Evolutionary conservation across 2,888 invertebrate species (phyloP).

Genomic region (Andrena praecox): DNA sequence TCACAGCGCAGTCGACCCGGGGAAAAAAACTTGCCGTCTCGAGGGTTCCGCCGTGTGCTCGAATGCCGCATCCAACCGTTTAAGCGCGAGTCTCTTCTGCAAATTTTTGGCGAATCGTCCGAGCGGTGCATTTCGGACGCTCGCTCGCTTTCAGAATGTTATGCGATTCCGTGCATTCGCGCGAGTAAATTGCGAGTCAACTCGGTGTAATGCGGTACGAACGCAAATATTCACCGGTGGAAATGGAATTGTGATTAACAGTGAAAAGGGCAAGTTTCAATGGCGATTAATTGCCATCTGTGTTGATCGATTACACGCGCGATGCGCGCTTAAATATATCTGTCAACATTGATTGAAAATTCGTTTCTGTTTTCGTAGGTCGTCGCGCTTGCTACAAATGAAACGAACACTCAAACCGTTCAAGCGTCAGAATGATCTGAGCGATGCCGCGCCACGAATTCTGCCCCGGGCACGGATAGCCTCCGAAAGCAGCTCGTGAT

Average conservation of each 20-base stretch:
- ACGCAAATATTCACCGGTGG: background rate
- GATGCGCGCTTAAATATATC: background rate
- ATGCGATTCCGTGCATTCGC: constrained; percentile 3
- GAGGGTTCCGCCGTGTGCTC: background rate
- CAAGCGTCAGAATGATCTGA: background rate
- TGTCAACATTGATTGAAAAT: background rate
- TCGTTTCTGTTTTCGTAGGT: background rate
- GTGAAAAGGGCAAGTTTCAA: constrained; percentile 6
- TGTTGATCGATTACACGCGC: background rate
- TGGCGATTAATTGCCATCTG: constrained; percentile 1
- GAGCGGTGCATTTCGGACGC: no score
- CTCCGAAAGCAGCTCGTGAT: background rate
- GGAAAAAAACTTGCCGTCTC: constrained; percentile 42
- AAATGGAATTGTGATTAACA: constrained; percentile 38
- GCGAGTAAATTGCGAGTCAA: background rate
- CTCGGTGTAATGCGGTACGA: background rate
- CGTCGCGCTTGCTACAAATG: background rate
- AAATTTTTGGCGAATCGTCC: constrained; percentile 21
- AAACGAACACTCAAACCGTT: no score
- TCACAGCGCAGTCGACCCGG: background rate
- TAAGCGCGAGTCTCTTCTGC: background rate
- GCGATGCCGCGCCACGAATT: background rate
- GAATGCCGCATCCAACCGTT: background rate
- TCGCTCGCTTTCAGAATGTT: no score
- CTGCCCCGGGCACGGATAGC: background rate